phyloP scores from a whole-genome alignment of 2,797 vertebrate genomes.

The Potorous gilbertii region DNA sequence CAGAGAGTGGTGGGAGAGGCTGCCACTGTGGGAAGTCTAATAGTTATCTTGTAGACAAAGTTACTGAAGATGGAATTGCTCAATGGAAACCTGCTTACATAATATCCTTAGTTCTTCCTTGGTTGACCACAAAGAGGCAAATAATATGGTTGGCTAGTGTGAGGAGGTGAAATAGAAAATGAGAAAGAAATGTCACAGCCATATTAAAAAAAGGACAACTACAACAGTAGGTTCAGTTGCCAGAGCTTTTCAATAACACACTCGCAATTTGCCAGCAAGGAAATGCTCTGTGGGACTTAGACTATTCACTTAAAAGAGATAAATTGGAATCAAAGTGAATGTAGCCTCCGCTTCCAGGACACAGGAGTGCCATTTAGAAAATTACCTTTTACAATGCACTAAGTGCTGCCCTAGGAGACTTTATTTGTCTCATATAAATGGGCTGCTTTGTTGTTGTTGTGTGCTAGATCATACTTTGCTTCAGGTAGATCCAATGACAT shows the following conservation, averaged over 20 bases:
- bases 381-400: constrained; percentile 2
- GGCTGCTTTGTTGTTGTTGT: neutral
- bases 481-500: neutral
- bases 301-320: constrained; percentile 51
- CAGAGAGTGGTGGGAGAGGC: neutral
- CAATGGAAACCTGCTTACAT: neutral
- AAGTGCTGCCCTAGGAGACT: neutral
- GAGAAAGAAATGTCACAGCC: neutral
- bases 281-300: constrained; percentile 1
- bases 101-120: neutral
- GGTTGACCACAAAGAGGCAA: neutral
- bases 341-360: constrained; percentile 12
- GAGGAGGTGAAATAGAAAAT: neutral
- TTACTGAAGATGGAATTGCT: neutral
- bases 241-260: neutral
- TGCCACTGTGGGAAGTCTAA: neutral
- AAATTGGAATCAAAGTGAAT: constrained; percentile 45
- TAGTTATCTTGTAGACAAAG: neutral
- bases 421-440: neutral
- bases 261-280: neutral
- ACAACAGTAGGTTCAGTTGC: neutral
- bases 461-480: neutral
- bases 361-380: constrained; percentile 17
- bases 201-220: neutral
- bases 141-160: neutral